Base-by-base conservation (phyloP, 1,140 invertebrate genomes). In the Drosophila grimshawi region DNA sequence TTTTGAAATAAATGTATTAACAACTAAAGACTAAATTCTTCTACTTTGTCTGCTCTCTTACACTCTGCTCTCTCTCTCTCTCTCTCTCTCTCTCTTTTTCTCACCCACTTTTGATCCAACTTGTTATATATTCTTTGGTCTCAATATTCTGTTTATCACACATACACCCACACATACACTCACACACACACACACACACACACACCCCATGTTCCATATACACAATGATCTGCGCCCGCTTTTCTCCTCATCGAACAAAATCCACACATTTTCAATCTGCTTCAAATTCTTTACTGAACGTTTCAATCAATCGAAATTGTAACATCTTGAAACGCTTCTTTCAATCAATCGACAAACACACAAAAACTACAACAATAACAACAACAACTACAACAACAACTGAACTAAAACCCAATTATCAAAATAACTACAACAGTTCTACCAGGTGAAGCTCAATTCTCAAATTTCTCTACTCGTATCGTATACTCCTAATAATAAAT, bases 371-470 rank as follows among this genome's bases (percentile, higher is more conserved):
- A 64, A 65, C 19, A 49, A 74, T 11, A 77, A 63, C n/a, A 52
- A 78, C 68, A 61, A 76, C 56, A 63, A 74, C 39, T 46, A 60
- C 55, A 57, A 80, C 49, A 62, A 78, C 77, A 66, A 80, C 74
- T 46, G 65, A 78, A 74, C 45, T 60, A 69, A 39, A 57, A 63
- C 46, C 64, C 60, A 60, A 66, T 76, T 32, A 63, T 65, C 68
- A 80, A 80, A 4, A 70, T 65, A 78, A 75, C 73, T 73, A 88
- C 83, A 80, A 86, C 86, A 90, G 86, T 90, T 90, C 81, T 90
- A 90, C 86, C 86, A 90, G 86, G 86, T 90, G 86, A 90, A 90
- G 86, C 86, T 81, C 80, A 88, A 89, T 70, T 88, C 71, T 89
- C 52, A 73, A 75, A 80, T 89, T 57, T 76, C 53, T 64, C 41